phyloP scores from a whole-genome alignment of 2,113 vertebrate species.

The Eupsittula cactorum region DNA sequence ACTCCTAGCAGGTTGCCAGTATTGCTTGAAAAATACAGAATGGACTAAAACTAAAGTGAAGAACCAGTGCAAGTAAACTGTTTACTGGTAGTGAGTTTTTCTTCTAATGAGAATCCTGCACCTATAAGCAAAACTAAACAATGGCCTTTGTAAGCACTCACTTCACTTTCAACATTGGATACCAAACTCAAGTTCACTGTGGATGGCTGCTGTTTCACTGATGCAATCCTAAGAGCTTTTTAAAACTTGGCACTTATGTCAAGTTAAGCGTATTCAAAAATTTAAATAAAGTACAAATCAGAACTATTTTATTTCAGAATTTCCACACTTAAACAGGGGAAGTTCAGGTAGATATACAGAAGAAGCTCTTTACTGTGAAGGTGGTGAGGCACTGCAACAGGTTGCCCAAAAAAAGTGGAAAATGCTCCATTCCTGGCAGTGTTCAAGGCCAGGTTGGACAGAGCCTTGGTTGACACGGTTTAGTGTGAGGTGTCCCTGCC shows the following conservation, averaged over 20 bases:
- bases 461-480: not conserved
- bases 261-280: not conserved
- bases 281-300: not conserved
- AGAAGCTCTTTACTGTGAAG: not conserved
- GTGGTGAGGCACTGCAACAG: not conserved
- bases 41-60: slow-evolving; percentile 14
- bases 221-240: not conserved
- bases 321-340: not conserved
- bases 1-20: not conserved
- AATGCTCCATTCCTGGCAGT: not conserved
- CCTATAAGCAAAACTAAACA: not conserved
- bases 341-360: not conserved
- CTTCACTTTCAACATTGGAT: fast-evolving
- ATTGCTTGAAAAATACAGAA: not conserved
- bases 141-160: not conserved
- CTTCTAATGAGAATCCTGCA: not conserved
- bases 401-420: not conserved
- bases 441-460: not conserved
- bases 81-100: slow-evolving; percentile 1
- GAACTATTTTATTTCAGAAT: not conserved
- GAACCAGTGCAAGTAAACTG: slow-evolving; percentile 3
- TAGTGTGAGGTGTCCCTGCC: not conserved
- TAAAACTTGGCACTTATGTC: not conserved
- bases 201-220: not conserved
- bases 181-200: not conserved